Evolutionary conservation across 2,113 vertebrate species (phyloP).

Genomic region (Polypterus senegalus): DNA sequence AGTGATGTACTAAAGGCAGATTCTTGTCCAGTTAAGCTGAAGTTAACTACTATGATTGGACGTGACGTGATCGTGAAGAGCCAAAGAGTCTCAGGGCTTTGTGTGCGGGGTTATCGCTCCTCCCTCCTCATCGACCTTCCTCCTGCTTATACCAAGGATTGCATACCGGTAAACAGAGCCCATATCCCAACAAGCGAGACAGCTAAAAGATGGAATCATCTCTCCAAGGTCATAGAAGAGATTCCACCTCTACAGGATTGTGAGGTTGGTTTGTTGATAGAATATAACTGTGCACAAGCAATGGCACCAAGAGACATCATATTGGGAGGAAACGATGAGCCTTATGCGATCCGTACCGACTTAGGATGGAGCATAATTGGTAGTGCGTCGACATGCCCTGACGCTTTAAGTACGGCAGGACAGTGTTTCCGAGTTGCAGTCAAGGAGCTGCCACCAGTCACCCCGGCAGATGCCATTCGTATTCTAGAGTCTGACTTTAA

Average conservation of each 20-base stretch:
- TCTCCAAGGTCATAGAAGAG: conserved; percentile 7
- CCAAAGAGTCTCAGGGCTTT: conserved; percentile 11
- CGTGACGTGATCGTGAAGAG: conserved; percentile 16
- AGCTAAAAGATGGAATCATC: conserved; percentile 9
- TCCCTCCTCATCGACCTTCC: conserved; percentile 5
- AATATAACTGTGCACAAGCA: conserved; percentile 14
- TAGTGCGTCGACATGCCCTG: neutral
- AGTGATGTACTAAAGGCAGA: conserved; percentile 12
- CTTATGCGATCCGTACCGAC: conserved; percentile 17
- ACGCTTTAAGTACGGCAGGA: conserved; percentile 6
- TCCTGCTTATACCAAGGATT: conserved; percentile 11
- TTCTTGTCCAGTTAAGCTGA: conserved; percentile 17
- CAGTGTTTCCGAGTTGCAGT: conserved; percentile 10
- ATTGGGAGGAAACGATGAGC: conserved; percentile 9
- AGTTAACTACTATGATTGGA: conserved; percentile 22
- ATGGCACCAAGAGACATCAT: conserved; percentile 8
- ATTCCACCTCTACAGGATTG: conserved; percentile 13
- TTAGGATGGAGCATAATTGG: conserved; percentile 19
- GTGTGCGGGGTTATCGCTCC: too few relatives aligned
- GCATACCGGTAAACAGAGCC: conserved; percentile 18
- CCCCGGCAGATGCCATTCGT: conserved; percentile 15
- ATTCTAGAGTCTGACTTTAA: conserved; percentile 15
- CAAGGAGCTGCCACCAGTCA: conserved; percentile 18
- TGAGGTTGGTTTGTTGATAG: conserved; percentile 10
- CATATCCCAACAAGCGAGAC: conserved; percentile 13